These are phyloP conservation scores for Globia sparganii DNA, from an alignment of 2,888 invertebrate genomes.

Conservation along the genomic window DNA sequence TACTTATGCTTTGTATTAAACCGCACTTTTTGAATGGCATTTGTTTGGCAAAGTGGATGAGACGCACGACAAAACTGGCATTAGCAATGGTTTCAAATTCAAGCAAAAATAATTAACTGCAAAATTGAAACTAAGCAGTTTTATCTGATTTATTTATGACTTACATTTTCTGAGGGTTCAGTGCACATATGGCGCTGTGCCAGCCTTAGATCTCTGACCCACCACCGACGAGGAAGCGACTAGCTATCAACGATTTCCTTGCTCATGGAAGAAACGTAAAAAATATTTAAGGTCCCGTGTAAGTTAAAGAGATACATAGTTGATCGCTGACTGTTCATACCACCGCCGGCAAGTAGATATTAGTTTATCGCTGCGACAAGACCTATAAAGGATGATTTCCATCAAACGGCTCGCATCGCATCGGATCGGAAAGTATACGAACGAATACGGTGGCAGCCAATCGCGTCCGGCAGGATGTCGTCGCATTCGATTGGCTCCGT, in stretches of 20 bases:
- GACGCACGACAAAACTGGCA: neutral
- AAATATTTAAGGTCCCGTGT: neutral
- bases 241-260: neutral
- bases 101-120: constrained; percentile 21
- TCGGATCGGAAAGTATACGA: too few relatives aligned
- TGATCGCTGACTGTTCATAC: neutral
- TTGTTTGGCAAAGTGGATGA: neutral
- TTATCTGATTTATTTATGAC: constrained; percentile 27
- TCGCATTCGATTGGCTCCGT: too few relatives aligned
- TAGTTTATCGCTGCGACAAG: neutral
- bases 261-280: neutral
- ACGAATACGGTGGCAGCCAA: too few relatives aligned
- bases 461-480: too few relatives aligned
- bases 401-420: too few relatives aligned
- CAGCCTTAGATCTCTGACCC: neutral
- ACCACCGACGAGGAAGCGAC: neutral
- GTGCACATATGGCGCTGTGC: constrained; percentile 32
- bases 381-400: too few relatives aligned
- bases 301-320: neutral
- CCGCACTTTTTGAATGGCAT: neutral
- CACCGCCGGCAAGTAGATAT: neutral
- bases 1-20: constrained; percentile 28
- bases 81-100: neutral
- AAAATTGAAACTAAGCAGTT: constrained; percentile 28
- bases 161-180: constrained; percentile 14